Evolutionary conservation across 1,140 invertebrate species (phyloP).

Genomic region (Holcopasites calliopsidis): DNA sequence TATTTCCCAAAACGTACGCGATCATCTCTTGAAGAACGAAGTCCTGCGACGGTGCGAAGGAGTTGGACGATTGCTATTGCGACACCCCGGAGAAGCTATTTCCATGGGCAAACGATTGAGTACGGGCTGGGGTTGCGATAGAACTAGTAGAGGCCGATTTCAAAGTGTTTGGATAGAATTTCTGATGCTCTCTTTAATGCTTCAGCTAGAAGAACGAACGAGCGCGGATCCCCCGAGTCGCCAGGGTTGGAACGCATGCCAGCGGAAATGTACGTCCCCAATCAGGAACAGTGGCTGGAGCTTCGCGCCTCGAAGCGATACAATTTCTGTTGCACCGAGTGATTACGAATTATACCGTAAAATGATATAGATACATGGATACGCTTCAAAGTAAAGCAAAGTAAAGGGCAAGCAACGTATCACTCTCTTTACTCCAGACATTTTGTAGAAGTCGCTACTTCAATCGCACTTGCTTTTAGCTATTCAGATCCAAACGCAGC

Average conservation of each 20-base stretch:
- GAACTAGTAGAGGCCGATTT: neutral
- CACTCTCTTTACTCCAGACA: too few relatives aligned
- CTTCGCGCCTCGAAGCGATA: constrained; percentile 82
- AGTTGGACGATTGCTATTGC: constrained; percentile 86
- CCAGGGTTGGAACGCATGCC: constrained; percentile 83
- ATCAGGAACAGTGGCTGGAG: constrained; percentile 92
- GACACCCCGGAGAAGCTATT: constrained; percentile 87
- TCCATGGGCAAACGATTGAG: constrained; percentile 82
- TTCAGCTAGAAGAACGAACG: constrained; percentile 65
- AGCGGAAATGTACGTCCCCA: constrained; percentile 93
- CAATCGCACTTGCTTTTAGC: too few relatives aligned
- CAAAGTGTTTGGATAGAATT: neutral
- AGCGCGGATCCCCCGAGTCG: constrained; percentile 67
- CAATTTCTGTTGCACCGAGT: constrained; percentile 68
- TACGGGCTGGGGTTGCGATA: constrained; percentile 5
- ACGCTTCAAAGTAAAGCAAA: too few relatives aligned
- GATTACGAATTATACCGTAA: too few relatives aligned
- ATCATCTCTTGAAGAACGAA: constrained; percentile 87
- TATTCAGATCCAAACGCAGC: too few relatives aligned
- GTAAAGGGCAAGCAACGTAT: too few relatives aligned
- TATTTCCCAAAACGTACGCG: constrained; percentile 81
- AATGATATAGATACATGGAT: neutral
- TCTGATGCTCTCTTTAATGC: constrained; percentile 17
- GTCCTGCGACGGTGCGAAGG: constrained; percentile 89
- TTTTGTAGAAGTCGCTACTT: too few relatives aligned